These are phyloP conservation scores for Chironomus riparius DNA, from an alignment of 2,888 invertebrate genomes.

Conservation along the genomic window DNA sequence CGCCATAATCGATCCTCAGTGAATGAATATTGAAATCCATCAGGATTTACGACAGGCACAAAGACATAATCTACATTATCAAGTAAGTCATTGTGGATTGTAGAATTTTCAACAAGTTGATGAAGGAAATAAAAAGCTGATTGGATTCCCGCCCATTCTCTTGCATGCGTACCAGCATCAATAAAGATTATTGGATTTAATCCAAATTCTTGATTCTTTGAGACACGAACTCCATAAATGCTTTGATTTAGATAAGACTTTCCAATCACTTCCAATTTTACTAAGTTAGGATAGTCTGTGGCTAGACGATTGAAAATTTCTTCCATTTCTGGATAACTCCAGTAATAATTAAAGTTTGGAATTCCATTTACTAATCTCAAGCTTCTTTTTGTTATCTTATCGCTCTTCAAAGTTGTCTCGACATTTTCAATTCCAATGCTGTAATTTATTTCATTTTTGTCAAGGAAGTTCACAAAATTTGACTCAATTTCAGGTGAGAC, in stretches of 20 bases:
- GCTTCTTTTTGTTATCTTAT: not conserved
- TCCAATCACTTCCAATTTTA: constrained; percentile 49
- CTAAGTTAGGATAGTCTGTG: constrained; percentile 45
- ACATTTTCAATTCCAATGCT: constrained; percentile 18
- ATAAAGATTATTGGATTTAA: constrained; percentile 46
- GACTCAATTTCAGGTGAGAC: constrained; percentile 1
- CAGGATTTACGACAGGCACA: constrained; percentile 59
- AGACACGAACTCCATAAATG: constrained; percentile 53
- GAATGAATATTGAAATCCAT: constrained; percentile 39
- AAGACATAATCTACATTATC: constrained; percentile 55
- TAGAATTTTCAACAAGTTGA: constrained; percentile 47
- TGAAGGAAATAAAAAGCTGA: constrained; percentile 50
- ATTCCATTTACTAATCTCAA: not conserved
- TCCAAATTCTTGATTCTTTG: constrained; percentile 41
- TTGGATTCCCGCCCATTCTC: constrained; percentile 59
- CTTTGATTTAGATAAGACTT: constrained; percentile 51
- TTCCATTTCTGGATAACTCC: constrained; percentile 42
- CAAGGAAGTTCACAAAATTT: not conserved
- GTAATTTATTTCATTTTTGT: not conserved
- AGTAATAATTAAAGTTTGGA: constrained; percentile 27
- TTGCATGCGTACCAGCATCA: constrained; percentile 53
- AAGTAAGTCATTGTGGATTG: constrained; percentile 43
- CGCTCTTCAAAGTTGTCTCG: not conserved
- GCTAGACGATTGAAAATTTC: constrained; percentile 45
- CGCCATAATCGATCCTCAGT: constrained; percentile 50